These are phyloP conservation scores for Strigamia transsilvanica DNA, from an alignment of 2,888 invertebrate genomes.

Conservation along the genomic window DNA sequence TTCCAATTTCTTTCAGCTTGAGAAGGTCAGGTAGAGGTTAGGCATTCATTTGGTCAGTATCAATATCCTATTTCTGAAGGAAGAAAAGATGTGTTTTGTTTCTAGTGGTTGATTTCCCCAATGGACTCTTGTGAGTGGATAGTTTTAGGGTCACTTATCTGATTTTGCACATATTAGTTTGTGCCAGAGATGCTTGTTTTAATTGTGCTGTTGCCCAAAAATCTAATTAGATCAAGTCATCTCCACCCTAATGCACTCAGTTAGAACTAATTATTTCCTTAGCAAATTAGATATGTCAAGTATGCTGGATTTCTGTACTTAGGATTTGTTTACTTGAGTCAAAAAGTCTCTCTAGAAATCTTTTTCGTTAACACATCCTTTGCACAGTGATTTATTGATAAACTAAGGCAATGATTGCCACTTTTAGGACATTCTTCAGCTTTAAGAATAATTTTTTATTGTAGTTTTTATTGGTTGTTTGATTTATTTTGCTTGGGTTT, in stretches of 20 bases:
- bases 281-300: constrained; percentile 22
- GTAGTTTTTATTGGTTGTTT: too few relatives aligned
- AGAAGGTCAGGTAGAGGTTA: background rate
- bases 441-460: too few relatives aligned
- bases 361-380: background rate
- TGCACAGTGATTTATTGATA: too few relatives aligned
- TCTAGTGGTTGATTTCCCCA: background rate
- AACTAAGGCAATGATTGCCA: too few relatives aligned
- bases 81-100: background rate
- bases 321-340: background rate
- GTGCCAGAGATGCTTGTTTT: background rate
- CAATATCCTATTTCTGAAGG: background rate
- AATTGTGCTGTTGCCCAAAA: constrained; percentile 6
- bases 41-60: background rate
- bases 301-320: background rate
- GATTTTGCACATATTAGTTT: constrained; percentile 5
- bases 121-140: background rate
- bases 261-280: constrained; percentile 6
- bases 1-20: background rate
- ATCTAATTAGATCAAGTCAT: constrained; percentile 1
- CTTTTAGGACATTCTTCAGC: too few relatives aligned
- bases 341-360: background rate
- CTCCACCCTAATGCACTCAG: constrained; percentile 15
- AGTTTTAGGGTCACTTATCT: background rate
- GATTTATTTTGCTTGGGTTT: too few relatives aligned